Conservation (phyloP, 2,113 vertebrate species). For the Lepidiolamprologus cunningtoni region DNA sequence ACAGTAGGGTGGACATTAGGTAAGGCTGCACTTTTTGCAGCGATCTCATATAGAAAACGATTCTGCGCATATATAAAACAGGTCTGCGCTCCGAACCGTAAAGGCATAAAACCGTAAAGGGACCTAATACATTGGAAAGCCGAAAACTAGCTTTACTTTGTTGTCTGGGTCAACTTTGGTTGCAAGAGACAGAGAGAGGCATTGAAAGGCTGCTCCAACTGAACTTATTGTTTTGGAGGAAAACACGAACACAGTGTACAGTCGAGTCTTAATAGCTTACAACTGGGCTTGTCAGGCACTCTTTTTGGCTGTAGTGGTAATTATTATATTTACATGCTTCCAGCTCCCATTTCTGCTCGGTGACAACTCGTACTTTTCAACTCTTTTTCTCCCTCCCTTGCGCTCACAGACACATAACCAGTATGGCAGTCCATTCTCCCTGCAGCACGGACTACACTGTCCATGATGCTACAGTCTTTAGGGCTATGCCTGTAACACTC, state of each 20-base stretch:
- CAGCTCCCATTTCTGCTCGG: accelerated
- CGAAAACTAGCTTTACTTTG: not conserved
- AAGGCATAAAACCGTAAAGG: not conserved
- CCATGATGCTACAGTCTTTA: not conserved
- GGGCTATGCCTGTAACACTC: not conserved
- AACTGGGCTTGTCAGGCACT: accelerated
- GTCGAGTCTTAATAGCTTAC: not conserved
- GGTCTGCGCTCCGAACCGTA: accelerated
- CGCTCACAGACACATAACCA: not conserved
- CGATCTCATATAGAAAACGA: not conserved
- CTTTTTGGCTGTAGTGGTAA: not conserved
- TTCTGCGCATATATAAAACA: not conserved
- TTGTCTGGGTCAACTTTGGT: not conserved
- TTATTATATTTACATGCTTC: not conserved
- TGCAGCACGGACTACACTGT: not conserved
- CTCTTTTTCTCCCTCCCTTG: not conserved
- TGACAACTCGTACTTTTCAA: not conserved
- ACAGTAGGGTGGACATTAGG: not conserved
- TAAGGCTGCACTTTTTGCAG: not conserved
- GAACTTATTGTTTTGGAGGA: not conserved
- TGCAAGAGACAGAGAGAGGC: accelerated
- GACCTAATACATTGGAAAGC: not conserved
- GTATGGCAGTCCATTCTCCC: not conserved
- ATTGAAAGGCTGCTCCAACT: accelerated
- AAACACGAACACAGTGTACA: not conserved